Conservation (phyloP, 2,113 vertebrate species). For the Corythornis madagascariensis region DNA sequence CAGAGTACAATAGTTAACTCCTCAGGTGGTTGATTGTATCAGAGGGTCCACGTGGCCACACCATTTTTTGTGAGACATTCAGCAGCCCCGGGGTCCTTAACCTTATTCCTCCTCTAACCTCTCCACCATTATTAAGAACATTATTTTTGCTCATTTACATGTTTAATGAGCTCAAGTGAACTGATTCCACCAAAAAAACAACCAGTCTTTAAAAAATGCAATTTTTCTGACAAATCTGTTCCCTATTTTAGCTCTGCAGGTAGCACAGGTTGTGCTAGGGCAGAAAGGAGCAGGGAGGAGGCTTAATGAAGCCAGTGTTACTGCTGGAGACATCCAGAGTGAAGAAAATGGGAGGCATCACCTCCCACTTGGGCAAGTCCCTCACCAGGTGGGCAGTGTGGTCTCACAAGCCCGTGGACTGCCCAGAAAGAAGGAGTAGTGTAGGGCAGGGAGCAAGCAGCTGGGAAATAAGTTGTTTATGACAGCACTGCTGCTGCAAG, state of each 20-base stretch:
- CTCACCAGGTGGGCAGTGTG: background rate
- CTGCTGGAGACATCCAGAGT: background rate
- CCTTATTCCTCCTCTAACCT: background rate
- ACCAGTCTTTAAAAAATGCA: background rate
- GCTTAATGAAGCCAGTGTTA: background rate
- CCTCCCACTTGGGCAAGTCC: background rate
- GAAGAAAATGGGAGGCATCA: background rate
- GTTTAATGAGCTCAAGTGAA: background rate
- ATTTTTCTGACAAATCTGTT: background rate
- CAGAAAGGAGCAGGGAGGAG: background rate
- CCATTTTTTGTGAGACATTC: background rate
- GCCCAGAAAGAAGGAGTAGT: background rate
- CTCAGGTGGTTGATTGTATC: background rate
- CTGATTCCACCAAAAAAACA: background rate
- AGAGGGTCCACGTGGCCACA: background rate
- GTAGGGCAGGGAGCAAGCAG: background rate
- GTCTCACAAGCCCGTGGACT: rapidly evolving
- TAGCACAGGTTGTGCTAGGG: background rate
- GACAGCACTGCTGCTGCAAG: background rate
- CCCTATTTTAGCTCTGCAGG: background rate
- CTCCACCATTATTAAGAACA: background rate
- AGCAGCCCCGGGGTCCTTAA: background rate
- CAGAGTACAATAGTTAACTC: background rate
- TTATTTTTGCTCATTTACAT: background rate
- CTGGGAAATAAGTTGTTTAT: background rate